A percentile compares a stretch with the other conserved stretches of the same genome.
Evolutionary conservation across 2,888 invertebrate genomes (phyloP).

Genomic region (Drosophila tanythrix): DNA sequence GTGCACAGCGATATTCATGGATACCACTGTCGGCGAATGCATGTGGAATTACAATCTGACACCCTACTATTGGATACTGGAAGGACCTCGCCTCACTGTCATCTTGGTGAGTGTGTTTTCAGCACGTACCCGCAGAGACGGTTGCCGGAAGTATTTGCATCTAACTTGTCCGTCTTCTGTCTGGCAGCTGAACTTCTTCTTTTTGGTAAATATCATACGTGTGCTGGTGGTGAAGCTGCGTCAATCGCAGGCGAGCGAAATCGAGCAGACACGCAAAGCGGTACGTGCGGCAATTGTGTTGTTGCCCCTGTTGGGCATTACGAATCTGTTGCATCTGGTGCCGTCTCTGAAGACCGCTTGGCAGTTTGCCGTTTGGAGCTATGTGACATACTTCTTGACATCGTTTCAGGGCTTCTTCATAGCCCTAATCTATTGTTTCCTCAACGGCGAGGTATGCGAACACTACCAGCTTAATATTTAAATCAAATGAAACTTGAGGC

Average conservation of each 20-base stretch:
- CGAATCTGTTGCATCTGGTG: slow-evolving; percentile 90
- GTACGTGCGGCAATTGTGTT: slow-evolving; percentile 92
- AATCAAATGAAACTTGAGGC: not conserved
- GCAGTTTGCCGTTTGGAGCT: slow-evolving; percentile 92
- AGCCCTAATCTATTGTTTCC: slow-evolving; percentile 92
- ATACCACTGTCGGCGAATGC: slow-evolving; percentile 84
- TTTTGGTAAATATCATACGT: slow-evolving; percentile 92
- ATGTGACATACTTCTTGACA: slow-evolving; percentile 91
- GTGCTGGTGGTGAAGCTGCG: slow-evolving; percentile 91
- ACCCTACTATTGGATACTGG: slow-evolving; percentile 94
- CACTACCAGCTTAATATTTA: not conserved
- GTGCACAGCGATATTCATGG: slow-evolving; percentile 86
- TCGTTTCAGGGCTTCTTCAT: slow-evolving; percentile 94
- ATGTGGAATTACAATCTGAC: slow-evolving; percentile 95
- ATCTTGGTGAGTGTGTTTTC: slow-evolving; percentile 88
- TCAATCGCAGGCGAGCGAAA: slow-evolving; percentile 90
- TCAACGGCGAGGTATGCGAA: slow-evolving; percentile 91
- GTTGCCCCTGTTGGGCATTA: slow-evolving; percentile 92
- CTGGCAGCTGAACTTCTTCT: slow-evolving; percentile 87
- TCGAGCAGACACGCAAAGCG: slow-evolving; percentile 92
- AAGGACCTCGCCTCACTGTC: slow-evolving; percentile 92
- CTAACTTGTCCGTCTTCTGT: not conserved
- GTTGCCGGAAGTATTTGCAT: not conserved
- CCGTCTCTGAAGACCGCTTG: slow-evolving; percentile 89
- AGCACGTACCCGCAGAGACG: not conserved